These are phyloP conservation scores for Parazoanthus atlanticus DNA, from an alignment of 92 coral and sea anemone species.

Conservation along the genomic window DNA sequence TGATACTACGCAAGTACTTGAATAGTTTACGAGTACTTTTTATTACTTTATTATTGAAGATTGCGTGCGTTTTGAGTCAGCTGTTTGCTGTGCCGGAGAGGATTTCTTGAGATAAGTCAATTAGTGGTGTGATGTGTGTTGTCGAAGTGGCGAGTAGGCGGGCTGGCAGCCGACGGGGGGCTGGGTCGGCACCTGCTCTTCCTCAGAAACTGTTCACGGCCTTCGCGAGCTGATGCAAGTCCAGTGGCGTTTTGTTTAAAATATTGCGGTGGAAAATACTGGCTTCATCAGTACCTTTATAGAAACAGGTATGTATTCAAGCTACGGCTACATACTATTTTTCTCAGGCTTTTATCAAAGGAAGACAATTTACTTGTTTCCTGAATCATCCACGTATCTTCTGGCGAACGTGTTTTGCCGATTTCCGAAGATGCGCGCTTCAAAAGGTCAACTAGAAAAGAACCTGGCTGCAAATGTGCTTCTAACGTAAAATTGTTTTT, in stretches of 20 bases:
- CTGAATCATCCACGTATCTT: neutral
- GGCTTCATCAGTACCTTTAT: neutral
- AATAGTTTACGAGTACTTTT: neutral
- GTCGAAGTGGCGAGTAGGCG: conserved; percentile 11
- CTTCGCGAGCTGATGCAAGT: neutral
- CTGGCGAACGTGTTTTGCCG: neutral
- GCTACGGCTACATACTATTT: neutral
- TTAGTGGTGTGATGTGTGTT: neutral
- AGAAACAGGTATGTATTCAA: neutral
- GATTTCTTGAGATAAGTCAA: conserved; percentile 10
- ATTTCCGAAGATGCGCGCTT: too few species aligned
- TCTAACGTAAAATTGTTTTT: too few species aligned
- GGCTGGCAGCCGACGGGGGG: neutral
- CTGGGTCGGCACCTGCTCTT: neutral
- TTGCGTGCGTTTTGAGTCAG: neutral
- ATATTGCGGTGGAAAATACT: neutral
- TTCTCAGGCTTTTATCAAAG: too few species aligned
- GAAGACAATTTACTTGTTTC: too few species aligned
- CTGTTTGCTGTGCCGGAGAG: neutral
- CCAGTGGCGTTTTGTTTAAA: neutral
- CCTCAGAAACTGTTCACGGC: neutral
- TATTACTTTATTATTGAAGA: neutral
- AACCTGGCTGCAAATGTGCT: neutral
- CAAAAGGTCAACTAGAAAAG: neutral
- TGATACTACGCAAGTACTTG: neutral